These are phyloP conservation scores for Physocephala rufipes DNA, from an alignment of 2,888 invertebrate species.

Conservation along the genomic window DNA sequence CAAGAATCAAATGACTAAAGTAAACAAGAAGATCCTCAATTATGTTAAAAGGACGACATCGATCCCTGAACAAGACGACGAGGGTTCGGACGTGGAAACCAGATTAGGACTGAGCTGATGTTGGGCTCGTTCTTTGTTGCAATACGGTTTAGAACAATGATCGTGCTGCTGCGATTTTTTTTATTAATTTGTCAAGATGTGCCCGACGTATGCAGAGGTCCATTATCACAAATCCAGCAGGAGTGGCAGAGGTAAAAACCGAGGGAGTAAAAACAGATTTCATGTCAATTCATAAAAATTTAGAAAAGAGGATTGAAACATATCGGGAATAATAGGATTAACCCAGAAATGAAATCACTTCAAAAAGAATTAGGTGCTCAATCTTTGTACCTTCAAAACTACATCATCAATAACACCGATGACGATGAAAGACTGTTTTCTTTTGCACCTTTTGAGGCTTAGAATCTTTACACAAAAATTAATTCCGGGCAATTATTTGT, in stretches of 20 bases:
- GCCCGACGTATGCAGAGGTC: slow-evolving; percentile 30
- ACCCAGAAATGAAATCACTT: not conserved
- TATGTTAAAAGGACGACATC: not conserved
- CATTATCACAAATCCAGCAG: slow-evolving; percentile 20
- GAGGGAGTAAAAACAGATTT: not conserved
- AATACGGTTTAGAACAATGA: not conserved
- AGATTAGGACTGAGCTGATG: not conserved
- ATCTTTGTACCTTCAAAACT: slow-evolving; percentile 8
- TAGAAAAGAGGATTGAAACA: not conserved
- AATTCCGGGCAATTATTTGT: slow-evolving; percentile 9
- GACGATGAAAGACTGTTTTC: not conserved
- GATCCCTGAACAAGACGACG: too few species aligned
- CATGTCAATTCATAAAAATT: not conserved
- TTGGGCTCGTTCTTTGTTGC: not conserved
- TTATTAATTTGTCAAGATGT: not conserved
- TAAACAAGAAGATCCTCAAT: slow-evolving; percentile 6
- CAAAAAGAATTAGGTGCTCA: too few species aligned
- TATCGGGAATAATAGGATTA: not conserved
- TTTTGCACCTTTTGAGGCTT: not conserved
- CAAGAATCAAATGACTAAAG: not conserved
- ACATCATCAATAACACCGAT: too few species aligned
- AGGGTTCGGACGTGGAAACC: too few species aligned
- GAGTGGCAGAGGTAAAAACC: not conserved
- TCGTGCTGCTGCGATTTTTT: not conserved
- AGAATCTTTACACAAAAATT: not conserved